Evolutionary conservation across 2,888 invertebrate species (phyloP).

Genomic region (Proisotoma minuta): DNA sequence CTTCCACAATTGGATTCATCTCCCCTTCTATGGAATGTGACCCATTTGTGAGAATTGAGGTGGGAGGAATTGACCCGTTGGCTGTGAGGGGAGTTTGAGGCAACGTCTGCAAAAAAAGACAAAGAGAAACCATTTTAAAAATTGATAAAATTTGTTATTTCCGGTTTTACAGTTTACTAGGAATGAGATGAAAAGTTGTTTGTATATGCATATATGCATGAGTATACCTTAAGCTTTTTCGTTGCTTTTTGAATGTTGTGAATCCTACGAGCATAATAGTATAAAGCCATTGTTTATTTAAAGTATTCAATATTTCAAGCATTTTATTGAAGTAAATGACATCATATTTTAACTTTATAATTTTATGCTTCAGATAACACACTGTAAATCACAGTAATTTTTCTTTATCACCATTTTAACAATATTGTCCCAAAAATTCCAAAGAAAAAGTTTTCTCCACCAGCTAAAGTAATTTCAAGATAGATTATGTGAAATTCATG

Average conservation of each 20-base stretch:
- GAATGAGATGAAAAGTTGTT: no score
- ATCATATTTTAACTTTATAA: no score
- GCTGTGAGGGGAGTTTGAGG: constrained; percentile 41
- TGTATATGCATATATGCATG: neutral
- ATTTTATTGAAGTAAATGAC: no score
- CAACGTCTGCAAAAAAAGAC: constrained; percentile 30
- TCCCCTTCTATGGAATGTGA: constrained; percentile 21
- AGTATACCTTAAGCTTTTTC: constrained; percentile 30
- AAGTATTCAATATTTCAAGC: no score
- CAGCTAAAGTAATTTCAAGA: no score
- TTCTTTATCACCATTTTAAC: no score
- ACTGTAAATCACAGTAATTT: no score
- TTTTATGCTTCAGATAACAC: no score
- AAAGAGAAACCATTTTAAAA: neutral
- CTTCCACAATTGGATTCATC: constrained; percentile 18
- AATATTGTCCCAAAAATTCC: no score
- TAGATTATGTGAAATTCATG: no score
- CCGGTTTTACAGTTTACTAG: no score
- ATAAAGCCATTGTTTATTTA: constrained; percentile 39
- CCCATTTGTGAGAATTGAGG: constrained; percentile 29
- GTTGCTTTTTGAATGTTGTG: constrained; percentile 29
- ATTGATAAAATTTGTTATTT: neutral
- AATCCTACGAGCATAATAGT: constrained; percentile 35
- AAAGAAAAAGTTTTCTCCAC: no score
- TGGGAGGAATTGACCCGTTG: constrained; percentile 37